These are phyloP conservation scores for Pedetes capensis DNA, from an alignment of 2,113 vertebrate species.

Conservation along the genomic window DNA sequence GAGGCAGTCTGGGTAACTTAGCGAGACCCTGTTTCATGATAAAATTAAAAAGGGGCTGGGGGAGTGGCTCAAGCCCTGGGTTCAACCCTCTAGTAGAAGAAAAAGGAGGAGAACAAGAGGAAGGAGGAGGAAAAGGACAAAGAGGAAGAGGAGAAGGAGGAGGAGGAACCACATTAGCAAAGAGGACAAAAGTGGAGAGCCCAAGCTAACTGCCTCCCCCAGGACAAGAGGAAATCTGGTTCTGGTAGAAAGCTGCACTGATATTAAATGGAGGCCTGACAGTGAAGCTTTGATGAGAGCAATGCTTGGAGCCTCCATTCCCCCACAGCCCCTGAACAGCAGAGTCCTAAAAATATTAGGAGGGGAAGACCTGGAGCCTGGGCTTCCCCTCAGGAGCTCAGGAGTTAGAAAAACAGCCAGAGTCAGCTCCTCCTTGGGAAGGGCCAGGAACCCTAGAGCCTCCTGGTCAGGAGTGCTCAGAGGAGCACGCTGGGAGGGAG, in stretches of 20 bases:
- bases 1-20: too few relatives aligned
- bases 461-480: background rate
- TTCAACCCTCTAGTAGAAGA: too few relatives aligned
- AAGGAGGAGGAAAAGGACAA: too few relatives aligned
- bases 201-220: background rate
- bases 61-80: too few relatives aligned
- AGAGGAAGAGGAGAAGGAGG: too few relatives aligned
- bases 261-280: background rate
- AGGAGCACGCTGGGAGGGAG: rapidly evolving
- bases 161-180: too few relatives aligned
- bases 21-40: too few relatives aligned
- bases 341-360: background rate
- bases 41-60: too few relatives aligned
- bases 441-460: background rate
- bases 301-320: too few relatives aligned
- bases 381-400: background rate
- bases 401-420: background rate
- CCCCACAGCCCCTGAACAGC: background rate
- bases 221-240: background rate
- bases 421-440: background rate
- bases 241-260: background rate
- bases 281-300: background rate
- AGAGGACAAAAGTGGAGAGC: too few relatives aligned
- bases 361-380: background rate
- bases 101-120: too few relatives aligned